Percentiles rank a stretch among this genome's conserved stretches.
phyloP scores from a whole-genome alignment of 2,113 vertebrate genomes.

The Poeciliopsis prolifica region DNA sequence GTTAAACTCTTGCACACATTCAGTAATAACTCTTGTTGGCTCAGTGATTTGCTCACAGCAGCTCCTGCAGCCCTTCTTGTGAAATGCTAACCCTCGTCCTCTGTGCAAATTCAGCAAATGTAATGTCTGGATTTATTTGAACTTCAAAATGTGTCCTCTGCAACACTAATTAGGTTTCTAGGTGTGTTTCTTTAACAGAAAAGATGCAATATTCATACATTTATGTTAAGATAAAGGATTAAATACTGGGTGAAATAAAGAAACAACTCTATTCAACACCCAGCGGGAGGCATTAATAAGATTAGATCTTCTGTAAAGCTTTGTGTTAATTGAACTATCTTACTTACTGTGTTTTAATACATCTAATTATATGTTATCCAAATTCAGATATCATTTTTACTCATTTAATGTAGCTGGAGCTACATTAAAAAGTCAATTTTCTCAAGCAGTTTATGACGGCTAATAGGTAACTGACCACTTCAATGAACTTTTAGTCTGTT shows the following conservation, averaged over 20 bases:
- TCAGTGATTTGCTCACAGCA: neutral
- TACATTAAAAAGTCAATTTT: neutral
- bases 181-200: neutral
- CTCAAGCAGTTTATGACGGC: neutral
- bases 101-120: neutral
- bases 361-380: neutral
- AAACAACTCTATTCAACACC: neutral
- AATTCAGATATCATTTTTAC: neutral
- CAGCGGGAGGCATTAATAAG: neutral
- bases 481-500: neutral
- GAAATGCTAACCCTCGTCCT: neutral
- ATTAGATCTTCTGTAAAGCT: neutral
- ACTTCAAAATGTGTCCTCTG: neutral
- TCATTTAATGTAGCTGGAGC: neutral
- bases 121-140: neutral
- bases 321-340: neutral
- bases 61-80: neutral
- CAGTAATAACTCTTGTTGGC: neutral
- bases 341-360: neutral
- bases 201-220: too few relatives aligned
- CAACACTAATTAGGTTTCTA: too few relatives aligned
- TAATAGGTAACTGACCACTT: neutral
- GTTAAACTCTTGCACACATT: neutral
- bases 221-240: too few relatives aligned
- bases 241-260: neutral